Base-by-base conservation (phyloP, 2,888 invertebrate genomes). In the Dyspetes luteomarginatus region DNA sequence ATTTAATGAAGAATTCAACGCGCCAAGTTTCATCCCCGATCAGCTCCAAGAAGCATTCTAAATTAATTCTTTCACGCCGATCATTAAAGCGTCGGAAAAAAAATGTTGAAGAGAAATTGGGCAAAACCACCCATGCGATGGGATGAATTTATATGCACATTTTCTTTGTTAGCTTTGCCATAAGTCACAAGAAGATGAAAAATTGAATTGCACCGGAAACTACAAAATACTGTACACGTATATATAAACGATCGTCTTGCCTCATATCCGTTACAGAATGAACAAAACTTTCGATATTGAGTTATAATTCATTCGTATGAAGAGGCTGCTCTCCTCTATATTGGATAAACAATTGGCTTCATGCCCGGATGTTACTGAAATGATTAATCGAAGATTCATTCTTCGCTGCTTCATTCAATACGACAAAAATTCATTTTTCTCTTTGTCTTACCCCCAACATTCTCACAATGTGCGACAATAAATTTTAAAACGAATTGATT, bases 231-330 rank as follows among this genome's bases (percentile, higher is more conserved):
- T 12, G 12, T 12, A 12, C 9, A 12, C 1, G 12, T 36, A 36
- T 36, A 36, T 36, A 41, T 17, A 52, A 22, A 17, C 7, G 48
- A 15, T 17, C 52, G 62, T 73, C 62, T 62, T 26, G 62, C 22
- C 12, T 55, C 48, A 17, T 55, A 28, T 55, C 64, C 7, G 30
- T 55, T 55, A n/a, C n/a, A 26, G 58, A 26, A n/a, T 28, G 26
- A 52, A 64, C 55, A 24, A 73, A 65, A 73, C 73, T 65, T 78
- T 78, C 58, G 56, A 64, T 78, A 78, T 72, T 52, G 58, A 72
- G 65, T 78, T 65, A 58, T 78, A 78, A 72, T 72, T 72, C 58
- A 58, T 58, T 71, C 65, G 58, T 50, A 26, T 41, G 65, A 72
- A 15, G 17, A 28, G n/a, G n/a, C n/a, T n/a, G n/a, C n/a, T 41